Conservation (phyloP, 2,888 invertebrate genomes). For the Tenthredo amoena region DNA sequence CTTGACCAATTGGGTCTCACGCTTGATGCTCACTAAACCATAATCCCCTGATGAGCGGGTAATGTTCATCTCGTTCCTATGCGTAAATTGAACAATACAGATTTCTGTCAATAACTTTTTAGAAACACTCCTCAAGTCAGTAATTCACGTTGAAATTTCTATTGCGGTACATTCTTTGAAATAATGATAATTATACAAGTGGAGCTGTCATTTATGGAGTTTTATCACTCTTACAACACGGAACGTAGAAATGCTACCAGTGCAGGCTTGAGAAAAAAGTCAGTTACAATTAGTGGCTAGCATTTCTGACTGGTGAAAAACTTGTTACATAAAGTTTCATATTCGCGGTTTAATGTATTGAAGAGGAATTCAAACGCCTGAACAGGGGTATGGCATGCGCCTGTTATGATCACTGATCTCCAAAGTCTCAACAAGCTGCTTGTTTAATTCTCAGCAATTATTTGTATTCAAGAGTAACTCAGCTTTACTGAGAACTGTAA, state of each 20-base stretch:
- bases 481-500: not conserved
- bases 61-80: not conserved
- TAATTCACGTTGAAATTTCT: not conserved
- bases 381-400: not conserved
- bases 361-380: not conserved
- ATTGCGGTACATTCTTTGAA: not conserved
- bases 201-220: constrained; percentile 23
- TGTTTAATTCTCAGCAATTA: not conserved
- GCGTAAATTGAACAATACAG: not conserved
- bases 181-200: constrained; percentile 18
- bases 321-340: constrained; percentile 11
- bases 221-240: constrained; percentile 13
- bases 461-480: not conserved
- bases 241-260: not conserved
- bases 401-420: not conserved
- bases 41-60: not conserved
- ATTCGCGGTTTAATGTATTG: not conserved
- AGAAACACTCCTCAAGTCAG: not conserved
- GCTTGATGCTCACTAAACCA: constrained; percentile 14
- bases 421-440: not conserved
- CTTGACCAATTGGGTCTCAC: constrained; percentile 16
- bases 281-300: constrained; percentile 16
- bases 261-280: constrained; percentile 4
- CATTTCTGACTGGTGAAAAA: constrained; percentile 20
- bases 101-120: not conserved